Percentiles rank a stretch among this genome's conserved stretches.
These are phyloP conservation scores for Meda fulgida DNA, from an alignment of 2,797 vertebrate species.

Conservation along the genomic window DNA sequence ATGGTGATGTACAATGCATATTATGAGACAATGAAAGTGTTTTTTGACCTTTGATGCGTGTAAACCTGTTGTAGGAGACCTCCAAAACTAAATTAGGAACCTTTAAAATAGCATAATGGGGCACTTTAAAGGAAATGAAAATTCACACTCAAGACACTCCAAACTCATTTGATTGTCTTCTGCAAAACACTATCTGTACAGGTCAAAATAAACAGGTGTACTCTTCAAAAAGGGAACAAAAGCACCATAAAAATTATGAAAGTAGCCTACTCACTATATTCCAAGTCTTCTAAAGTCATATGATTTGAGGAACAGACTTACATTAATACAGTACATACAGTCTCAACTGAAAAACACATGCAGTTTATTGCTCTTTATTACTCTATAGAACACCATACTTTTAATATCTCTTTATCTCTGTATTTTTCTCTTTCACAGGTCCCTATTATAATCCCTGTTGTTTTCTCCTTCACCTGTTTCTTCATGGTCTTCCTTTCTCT, in stretches of 20 bases:
- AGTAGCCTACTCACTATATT: neutral
- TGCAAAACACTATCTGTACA: neutral
- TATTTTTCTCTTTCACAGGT: slow-evolving; percentile 77
- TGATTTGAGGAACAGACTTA: slow-evolving; percentile 8
- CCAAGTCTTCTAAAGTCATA: neutral
- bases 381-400: neutral
- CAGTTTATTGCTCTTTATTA: neutral
- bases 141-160: neutral
- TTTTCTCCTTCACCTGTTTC: slow-evolving; percentile 92
- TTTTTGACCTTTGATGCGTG: too few relatives aligned
- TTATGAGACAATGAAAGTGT: too few relatives aligned
- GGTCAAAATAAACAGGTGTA: neutral
- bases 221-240: neutral
- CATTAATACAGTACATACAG: neutral
- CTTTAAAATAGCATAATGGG: too few relatives aligned
- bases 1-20: too few relatives aligned
- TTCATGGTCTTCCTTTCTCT: slow-evolving; percentile 95
- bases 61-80: too few relatives aligned
- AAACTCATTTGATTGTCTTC: neutral
- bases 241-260: neutral
- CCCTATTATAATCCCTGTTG: slow-evolving; percentile 88
- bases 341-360: neutral
- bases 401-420: neutral
- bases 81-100: too few relatives aligned
- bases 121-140: neutral